These are phyloP conservation scores for Cyanoramphus novaezelandiae DNA, from an alignment of 2,113 vertebrate species.

Conservation along the genomic window DNA sequence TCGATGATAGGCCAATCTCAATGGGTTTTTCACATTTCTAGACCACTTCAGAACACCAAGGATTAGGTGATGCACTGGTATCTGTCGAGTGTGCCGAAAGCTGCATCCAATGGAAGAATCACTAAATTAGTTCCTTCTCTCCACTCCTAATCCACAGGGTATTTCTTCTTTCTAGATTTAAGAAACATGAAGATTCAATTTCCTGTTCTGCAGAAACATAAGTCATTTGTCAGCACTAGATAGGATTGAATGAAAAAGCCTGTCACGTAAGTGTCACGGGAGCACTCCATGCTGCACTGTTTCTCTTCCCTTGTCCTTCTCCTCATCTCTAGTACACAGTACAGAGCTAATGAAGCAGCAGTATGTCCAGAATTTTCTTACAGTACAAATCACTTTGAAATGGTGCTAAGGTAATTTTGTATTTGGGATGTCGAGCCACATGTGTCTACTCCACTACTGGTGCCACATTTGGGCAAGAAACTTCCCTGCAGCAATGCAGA, in stretches of 20 bases:
- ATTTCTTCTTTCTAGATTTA: not conserved
- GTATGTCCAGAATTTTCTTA: not conserved
- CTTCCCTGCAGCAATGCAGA: not conserved
- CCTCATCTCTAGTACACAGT: not conserved
- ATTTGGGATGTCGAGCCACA: not conserved
- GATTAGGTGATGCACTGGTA: not conserved
- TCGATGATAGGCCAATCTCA: not conserved
- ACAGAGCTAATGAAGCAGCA: not conserved
- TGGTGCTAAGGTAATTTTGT: not conserved
- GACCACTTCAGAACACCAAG: not conserved
- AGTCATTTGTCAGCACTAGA: not conserved
- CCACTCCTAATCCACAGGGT: not conserved
- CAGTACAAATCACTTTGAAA: not conserved
- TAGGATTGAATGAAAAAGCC: not conserved
- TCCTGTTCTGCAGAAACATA: not conserved
- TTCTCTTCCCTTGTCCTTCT: not conserved
- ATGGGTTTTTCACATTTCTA: not conserved
- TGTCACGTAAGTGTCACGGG: fast-evolving
- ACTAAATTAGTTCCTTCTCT: not conserved
- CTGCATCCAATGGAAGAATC: not conserved
- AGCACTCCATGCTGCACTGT: not conserved
- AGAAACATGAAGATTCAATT: not conserved
- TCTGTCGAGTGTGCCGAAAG: not conserved
- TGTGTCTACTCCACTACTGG: not conserved
- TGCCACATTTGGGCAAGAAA: not conserved